Percentiles rank a stretch among this genome's conserved stretches.
Conservation (phyloP, 2,113 vertebrate species). For the Gorilla gorilla region DNA sequence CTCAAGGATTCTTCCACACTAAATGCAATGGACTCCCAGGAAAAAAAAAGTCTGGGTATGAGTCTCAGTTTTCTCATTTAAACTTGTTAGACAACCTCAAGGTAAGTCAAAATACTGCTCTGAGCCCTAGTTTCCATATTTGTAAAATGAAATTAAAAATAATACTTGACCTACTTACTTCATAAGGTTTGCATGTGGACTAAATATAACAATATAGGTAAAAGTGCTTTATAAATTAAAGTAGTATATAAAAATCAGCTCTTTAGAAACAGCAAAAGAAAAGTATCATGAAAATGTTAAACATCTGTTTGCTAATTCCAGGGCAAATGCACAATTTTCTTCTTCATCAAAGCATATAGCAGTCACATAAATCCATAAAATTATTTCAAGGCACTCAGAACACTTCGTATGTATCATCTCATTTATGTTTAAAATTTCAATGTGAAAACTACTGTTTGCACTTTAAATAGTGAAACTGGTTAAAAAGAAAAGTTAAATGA, state of each 20-base stretch:
- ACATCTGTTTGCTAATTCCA: background rate
- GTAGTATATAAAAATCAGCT: background rate
- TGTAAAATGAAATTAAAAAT: constrained; percentile 22
- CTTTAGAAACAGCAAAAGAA: background rate
- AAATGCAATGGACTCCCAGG: background rate
- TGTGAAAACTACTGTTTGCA: background rate
- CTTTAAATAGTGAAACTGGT: background rate
- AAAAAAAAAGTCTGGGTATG: background rate
- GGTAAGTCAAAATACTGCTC: background rate
- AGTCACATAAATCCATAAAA: background rate
- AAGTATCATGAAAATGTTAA: background rate
- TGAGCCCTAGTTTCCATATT: background rate
- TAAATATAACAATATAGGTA: background rate
- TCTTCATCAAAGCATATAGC: background rate
- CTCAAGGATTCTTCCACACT: background rate
- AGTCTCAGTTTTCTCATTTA: background rate
- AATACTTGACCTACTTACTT: background rate
- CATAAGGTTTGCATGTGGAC: background rate
- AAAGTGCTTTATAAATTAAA: background rate
- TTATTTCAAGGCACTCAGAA: background rate
- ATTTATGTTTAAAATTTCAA: background rate
- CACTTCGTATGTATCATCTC: background rate
- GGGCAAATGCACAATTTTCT: background rate
- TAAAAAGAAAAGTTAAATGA: background rate
- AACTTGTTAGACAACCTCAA: background rate